Percentiles rank a stretch among this genome's conserved stretches.
phyloP scores from a whole-genome alignment of 2,888 invertebrate genomes.

The Punctoribates punctum region DNA sequence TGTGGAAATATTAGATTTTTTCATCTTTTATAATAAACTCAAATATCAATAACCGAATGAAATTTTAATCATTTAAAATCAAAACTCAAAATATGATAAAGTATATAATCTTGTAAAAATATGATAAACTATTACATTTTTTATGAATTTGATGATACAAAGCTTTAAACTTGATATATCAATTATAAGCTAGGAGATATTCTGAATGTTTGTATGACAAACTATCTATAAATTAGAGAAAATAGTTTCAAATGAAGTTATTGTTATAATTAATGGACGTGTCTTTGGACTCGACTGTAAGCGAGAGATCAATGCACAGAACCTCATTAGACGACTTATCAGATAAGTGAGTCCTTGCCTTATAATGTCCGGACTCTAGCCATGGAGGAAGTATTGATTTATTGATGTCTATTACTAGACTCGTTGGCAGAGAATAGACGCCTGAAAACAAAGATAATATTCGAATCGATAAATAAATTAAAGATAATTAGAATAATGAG shows the following conservation, averaged over 20 bases:
- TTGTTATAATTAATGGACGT: conserved; percentile 6
- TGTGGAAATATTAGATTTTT: too few relatives aligned
- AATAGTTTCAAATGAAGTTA: background rate
- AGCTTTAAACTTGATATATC: too few relatives aligned
- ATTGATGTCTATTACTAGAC: conserved; percentile 15
- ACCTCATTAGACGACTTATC: conserved; percentile 2
- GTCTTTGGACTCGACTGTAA: background rate
- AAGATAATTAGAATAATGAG: background rate
- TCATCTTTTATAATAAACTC: too few relatives aligned
- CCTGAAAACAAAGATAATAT: background rate
- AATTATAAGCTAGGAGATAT: too few relatives aligned
- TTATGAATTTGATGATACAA: too few relatives aligned
- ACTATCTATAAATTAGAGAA: background rate
- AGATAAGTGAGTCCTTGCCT: background rate
- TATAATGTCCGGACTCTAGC: conserved; percentile 27
- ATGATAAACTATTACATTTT: too few relatives aligned
- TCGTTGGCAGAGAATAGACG: background rate
- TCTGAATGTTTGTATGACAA: background rate
- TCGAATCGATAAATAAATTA: background rate
- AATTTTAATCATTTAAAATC: too few relatives aligned
- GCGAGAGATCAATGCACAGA: conserved; percentile 12
- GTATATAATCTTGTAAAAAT: too few relatives aligned
- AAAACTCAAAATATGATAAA: too few relatives aligned
- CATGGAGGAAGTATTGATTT: conserved; percentile 24
- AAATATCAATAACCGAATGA: too few relatives aligned